phyloP scores from a whole-genome alignment of 2,797 vertebrate genomes.

The Enteromius treurensis region DNA sequence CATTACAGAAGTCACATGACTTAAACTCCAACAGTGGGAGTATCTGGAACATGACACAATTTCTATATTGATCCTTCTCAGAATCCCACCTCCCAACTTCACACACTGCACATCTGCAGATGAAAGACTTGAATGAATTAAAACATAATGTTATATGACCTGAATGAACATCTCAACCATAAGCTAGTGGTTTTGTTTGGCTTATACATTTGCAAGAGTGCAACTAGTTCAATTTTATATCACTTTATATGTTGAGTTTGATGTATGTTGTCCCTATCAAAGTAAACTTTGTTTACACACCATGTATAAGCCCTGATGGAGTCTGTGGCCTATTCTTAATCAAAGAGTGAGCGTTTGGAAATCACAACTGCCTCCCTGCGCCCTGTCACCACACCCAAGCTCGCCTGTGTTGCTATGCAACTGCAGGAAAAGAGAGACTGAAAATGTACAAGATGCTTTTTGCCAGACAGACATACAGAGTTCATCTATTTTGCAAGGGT shows the following conservation, averaged over 20 bases:
- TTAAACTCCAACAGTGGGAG: background rate
- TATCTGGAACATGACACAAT: conserved; percentile 15
- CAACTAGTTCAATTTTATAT: background rate
- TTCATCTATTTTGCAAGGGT: conserved; percentile 56
- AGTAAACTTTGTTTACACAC: conserved; percentile 22
- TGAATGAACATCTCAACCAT: no score
- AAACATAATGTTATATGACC: no score
- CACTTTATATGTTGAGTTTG: no score
- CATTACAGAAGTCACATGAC: conserved; percentile 8
- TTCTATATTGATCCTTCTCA: conserved; percentile 17
- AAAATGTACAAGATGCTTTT: conserved; percentile 58
- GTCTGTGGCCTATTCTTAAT: conserved; percentile 55
- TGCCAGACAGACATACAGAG: conserved; percentile 46
- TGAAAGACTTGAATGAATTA: background rate
- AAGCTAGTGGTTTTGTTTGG: background rate
- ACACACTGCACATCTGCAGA: background rate
- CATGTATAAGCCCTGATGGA: conserved; percentile 39
- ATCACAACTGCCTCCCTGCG: conserved; percentile 50
- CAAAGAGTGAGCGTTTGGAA: conserved; percentile 57
- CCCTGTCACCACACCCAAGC: conserved; percentile 64
- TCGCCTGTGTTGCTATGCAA: conserved; percentile 70
- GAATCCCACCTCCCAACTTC: conserved; percentile 1
- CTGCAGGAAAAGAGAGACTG: conserved; percentile 58
- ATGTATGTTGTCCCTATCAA: background rate
- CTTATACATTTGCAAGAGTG: background rate